A percentile compares a stretch with the other conserved stretches of the same genome.
Conservation (phyloP, 2,797 vertebrate species). For the Holocentrus rufus region DNA sequence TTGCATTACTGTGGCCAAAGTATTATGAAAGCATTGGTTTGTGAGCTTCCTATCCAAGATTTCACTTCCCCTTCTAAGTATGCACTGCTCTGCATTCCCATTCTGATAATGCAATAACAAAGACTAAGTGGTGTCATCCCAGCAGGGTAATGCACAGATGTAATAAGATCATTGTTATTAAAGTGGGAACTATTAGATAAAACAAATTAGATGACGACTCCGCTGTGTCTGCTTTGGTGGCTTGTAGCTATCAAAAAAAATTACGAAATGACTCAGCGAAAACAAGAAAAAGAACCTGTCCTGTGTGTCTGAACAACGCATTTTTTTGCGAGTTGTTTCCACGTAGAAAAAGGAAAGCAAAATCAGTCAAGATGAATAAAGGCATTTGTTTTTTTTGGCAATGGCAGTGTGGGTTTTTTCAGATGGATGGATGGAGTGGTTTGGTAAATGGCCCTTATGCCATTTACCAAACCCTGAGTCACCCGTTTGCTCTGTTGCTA, state of each 20-base stretch:
- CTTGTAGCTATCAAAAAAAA: conserved; percentile 9
- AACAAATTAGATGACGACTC: conserved; percentile 25
- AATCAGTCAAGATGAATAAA: background rate
- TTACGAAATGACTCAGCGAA: conserved; percentile 12
- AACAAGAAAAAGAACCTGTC: conserved; percentile 15
- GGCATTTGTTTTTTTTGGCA: background rate
- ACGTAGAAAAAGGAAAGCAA: conserved; percentile 28
- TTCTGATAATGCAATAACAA: conserved; percentile 52
- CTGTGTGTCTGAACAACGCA: conserved; percentile 9
- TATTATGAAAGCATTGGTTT: background rate
- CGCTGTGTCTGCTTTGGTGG: conserved; percentile 7
- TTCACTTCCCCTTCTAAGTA: conserved; percentile 24
- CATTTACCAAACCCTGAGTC: background rate
- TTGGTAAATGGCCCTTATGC: background rate
- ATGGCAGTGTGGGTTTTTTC: background rate
- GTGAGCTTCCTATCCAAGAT: background rate
- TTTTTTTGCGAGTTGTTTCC: conserved; percentile 11
- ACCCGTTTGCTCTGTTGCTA: conserved; percentile 33
- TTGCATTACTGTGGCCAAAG: background rate
- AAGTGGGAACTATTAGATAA: conserved; percentile 46
- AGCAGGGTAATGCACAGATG: conserved; percentile 40
- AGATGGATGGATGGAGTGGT: conserved; percentile 5
- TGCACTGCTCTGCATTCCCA: conserved; percentile 22
- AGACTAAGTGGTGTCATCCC: conserved; percentile 44
- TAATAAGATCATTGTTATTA: conserved; percentile 60